Percentiles rank a stretch among this genome's conserved stretches.
Evolutionary conservation across 2,797 vertebrate genomes (phyloP).

Genomic region (Pampus argenteus): DNA sequence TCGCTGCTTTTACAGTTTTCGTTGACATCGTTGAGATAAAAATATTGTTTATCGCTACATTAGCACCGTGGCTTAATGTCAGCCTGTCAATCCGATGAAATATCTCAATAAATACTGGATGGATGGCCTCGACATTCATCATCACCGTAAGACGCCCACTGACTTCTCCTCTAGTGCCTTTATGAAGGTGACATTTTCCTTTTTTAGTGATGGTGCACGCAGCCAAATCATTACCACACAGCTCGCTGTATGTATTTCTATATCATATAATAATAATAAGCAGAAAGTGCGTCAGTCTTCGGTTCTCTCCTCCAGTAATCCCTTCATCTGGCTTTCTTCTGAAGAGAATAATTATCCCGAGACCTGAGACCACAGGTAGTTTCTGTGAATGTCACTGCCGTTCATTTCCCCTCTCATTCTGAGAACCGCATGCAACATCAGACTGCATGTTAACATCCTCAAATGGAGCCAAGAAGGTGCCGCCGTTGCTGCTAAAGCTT

Average conservation of each 20-base stretch:
- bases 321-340: slow-evolving; percentile 55
- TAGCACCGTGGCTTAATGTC: background rate
- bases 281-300: too few species aligned
- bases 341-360: slow-evolving; percentile 36
- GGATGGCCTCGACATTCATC: background rate
- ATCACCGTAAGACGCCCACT: background rate
- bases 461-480: background rate
- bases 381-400: slow-evolving; percentile 57
- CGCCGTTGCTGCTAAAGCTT: background rate
- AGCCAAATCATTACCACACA: too few species aligned
- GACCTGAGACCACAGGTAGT: slow-evolving; percentile 41
- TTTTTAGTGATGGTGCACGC: too few species aligned
- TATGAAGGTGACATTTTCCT: background rate
- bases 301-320: background rate
- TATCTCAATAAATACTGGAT: background rate
- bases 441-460: background rate
- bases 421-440: slow-evolving; percentile 53
- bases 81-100: background rate
- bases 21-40: background rate
- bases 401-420: slow-evolving; percentile 66
- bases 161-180: too few species aligned
- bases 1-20: too few species aligned
- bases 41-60: background rate
- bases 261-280: slow-evolving; percentile 37
- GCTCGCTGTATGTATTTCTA: slow-evolving; percentile 19